Percentiles rank a stretch among this genome's conserved stretches.
These are phyloP conservation scores for Hipposideros armiger DNA, from an alignment of 2,113 vertebrate species.

Conservation along the genomic window DNA sequence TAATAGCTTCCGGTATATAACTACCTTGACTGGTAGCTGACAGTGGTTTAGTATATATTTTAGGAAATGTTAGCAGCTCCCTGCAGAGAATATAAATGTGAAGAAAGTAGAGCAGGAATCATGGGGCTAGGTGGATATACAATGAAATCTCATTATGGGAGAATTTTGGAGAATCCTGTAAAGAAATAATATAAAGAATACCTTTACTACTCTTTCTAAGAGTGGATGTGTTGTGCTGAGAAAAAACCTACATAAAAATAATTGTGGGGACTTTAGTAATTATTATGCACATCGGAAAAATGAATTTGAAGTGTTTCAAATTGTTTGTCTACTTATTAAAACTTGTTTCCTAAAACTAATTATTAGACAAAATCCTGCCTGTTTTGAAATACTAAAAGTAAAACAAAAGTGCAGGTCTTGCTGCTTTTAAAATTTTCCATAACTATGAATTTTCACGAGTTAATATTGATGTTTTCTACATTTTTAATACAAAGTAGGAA, in stretches of 20 bases:
- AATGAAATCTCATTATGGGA: not conserved
- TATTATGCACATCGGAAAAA: not conserved
- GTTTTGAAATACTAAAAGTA: not conserved
- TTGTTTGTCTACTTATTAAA: conserved; percentile 37
- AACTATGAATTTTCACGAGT: not conserved
- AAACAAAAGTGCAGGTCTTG: not conserved
- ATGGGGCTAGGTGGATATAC: not conserved
- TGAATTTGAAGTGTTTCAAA: not conserved
- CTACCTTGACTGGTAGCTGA: not conserved
- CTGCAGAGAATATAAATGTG: conserved; percentile 9
- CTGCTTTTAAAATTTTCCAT: not conserved
- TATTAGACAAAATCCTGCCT: not conserved
- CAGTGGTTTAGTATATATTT: conserved; percentile 35
- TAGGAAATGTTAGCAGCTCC: not conserved
- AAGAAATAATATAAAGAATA: not conserved
- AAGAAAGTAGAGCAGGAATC: not conserved
- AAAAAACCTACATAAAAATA: conserved; percentile 21
- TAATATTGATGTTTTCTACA: not conserved
- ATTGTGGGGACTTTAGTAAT: not conserved
- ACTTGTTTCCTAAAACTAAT: conserved; percentile 7
- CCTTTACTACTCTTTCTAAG: not conserved
- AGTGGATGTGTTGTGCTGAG: not conserved
- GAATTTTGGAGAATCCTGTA: not conserved
- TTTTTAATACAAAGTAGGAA: not conserved
- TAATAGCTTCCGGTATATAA: conserved; percentile 20